phyloP scores from a whole-genome alignment of 1,140 invertebrate species.

The Pomacea maculata region DNA sequence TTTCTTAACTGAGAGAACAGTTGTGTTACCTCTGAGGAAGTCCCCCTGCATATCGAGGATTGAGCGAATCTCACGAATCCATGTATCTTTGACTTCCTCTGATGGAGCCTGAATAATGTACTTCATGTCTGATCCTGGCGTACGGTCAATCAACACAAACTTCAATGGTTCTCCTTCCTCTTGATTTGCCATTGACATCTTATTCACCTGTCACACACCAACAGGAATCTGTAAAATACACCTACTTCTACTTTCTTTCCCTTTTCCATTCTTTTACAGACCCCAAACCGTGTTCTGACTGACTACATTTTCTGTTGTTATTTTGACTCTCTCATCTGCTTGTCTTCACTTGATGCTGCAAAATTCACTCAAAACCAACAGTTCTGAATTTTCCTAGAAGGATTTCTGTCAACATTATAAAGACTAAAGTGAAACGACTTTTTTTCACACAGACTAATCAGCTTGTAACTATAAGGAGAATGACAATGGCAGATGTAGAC shows the following conservation, averaged over 20 bases:
- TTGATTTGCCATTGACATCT: conserved; percentile 82
- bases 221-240: neutral
- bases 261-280: neutral
- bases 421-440: too few species aligned
- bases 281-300: neutral
- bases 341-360: too few species aligned
- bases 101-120: conserved; percentile 79
- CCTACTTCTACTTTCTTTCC: neutral
- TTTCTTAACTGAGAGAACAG: too few species aligned
- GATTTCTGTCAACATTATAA: too few species aligned
- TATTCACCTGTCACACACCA: conserved; percentile 81
- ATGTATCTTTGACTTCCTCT: conserved; percentile 77
- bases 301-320: neutral
- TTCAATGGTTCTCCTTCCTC: conserved; percentile 73
- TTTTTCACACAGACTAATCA: too few species aligned
- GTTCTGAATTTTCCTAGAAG: too few species aligned
- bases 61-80: conserved; percentile 82
- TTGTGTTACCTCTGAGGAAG: conserved; percentile 70
- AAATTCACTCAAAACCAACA: too few species aligned
- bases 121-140: conserved; percentile 75
- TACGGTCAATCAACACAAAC: conserved; percentile 82
- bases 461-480: too few species aligned
- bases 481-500: too few species aligned
- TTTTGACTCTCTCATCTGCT: too few species aligned
- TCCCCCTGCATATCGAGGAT: conserved; percentile 91